Conservation (phyloP, 2,797 vertebrate genomes). For the Telmatherina bonti region DNA sequence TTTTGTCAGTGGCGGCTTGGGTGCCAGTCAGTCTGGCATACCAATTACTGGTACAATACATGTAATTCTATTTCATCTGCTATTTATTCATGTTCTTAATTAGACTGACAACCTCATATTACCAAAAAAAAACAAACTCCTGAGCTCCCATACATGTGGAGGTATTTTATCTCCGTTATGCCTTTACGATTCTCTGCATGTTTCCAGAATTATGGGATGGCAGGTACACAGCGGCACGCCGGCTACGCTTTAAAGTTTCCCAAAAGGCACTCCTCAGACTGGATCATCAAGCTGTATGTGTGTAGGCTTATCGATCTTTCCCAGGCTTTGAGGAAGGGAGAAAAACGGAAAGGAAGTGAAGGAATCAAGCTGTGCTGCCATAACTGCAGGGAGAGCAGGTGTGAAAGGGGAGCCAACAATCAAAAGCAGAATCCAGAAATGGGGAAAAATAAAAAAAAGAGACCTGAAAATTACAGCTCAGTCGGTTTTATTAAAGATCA, state of each 20-base stretch:
- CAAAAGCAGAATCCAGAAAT: slow-evolving; percentile 17
- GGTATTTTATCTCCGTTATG: too few species aligned
- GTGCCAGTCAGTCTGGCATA: slow-evolving; percentile 5
- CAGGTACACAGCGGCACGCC: slow-evolving; percentile 51
- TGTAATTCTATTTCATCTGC: slow-evolving; percentile 38
- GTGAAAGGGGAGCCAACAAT: slow-evolving; percentile 5
- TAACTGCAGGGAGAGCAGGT: slow-evolving; percentile 43
- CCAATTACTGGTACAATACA: not conserved
- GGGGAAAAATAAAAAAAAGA: slow-evolving; percentile 22
- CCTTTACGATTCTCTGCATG: too few species aligned
- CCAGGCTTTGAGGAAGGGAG: slow-evolving; percentile 71
- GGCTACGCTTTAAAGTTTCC: slow-evolving; percentile 60
- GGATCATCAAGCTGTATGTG: slow-evolving; percentile 59
- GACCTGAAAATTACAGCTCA: not conserved
- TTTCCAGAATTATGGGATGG: slow-evolving; percentile 57
- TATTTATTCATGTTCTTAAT: too few species aligned
- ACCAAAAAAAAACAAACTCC: too few species aligned
- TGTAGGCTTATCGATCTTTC: slow-evolving; percentile 74
- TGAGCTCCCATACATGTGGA: too few species aligned
- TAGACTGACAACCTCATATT: too few species aligned
- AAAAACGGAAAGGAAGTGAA: slow-evolving; percentile 39
- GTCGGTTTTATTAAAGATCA: not conserved
- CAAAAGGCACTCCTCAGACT: slow-evolving; percentile 59
- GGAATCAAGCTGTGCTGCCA: slow-evolving; percentile 64
- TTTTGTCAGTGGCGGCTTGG: not conserved